Base-by-base conservation (phyloP, 1,140 invertebrate species). In the Neoseiulus cucumeris region DNA sequence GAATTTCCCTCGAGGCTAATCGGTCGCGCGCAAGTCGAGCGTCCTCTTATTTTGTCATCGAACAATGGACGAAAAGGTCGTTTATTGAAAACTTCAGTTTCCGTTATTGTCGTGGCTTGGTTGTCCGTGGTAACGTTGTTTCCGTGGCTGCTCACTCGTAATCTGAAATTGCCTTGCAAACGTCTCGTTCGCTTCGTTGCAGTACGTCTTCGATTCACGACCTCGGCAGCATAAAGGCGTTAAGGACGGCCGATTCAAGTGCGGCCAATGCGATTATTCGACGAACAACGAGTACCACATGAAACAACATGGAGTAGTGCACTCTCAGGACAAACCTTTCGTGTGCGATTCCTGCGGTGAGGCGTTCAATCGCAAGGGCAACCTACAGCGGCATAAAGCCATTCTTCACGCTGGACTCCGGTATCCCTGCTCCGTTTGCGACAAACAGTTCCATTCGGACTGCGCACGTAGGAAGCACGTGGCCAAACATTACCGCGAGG, bases 281-380 rank as follows among this genome's bases (percentile, higher is more conserved):
- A 59, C 51, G 25, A 59, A 59, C 22, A 59, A 59, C 51, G 51
- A 59, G 22, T 59, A 59, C 51, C 51, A 59, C 51, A 59, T 59
- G 51, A 59, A 59, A 33, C 51, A 59, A 20, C 51, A 59, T 33
- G 51, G 51, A 59, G 51, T 59, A 25, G 51, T 59, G 51, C 51
- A 59, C 51, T 59, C 51, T 29, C 22, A 59, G 51, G 51, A 59
- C 51, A 59, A 59, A 33, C 51, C 51, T 59, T 59, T 59, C 51
- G 51, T 59, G 51, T 59, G 51, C 33, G 51, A 59, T 59, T 25
- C 51, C 25, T 59, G 51, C 51, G 51, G 51, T 33, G 51, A 59
- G 51, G 51, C 51, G 51, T 59, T 59, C 51, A 59, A 59, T 33
- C 51, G 51, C 51, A 59, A 59, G 51, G 51, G 51, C 25, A 59